These are phyloP conservation scores for Acanthochromis polyacanthus DNA, from an alignment of 2,113 vertebrate genomes.

Conservation along the genomic window DNA sequence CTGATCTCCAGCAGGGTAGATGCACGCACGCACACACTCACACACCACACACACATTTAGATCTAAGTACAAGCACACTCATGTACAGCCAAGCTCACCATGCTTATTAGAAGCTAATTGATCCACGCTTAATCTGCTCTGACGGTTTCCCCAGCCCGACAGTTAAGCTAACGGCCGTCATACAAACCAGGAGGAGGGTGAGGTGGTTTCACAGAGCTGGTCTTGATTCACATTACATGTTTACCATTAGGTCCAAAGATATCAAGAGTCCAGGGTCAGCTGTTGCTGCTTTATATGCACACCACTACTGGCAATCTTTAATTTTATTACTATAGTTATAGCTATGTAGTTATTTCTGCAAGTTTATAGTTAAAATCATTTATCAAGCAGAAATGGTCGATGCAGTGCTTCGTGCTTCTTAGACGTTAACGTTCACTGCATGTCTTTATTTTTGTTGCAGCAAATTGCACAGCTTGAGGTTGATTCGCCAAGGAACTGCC, in stretches of 20 bases:
- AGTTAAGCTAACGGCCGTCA: conserved; percentile 60
- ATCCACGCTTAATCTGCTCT: conserved; percentile 71
- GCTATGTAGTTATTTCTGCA: not conserved
- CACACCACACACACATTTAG: conserved; percentile 21
- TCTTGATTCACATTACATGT: conserved; percentile 14
- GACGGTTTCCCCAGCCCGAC: conserved; percentile 59
- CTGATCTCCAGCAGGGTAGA: conserved; percentile 47
- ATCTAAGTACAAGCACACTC: conserved; percentile 30
- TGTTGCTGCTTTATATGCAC: not conserved
- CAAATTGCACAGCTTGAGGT: no score
- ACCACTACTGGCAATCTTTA: not conserved
- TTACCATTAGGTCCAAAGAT: not conserved
- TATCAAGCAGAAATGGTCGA: no score
- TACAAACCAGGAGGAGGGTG: conserved; percentile 18
- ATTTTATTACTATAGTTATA: no score
- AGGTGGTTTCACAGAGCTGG: conserved; percentile 23
- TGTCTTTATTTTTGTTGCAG: no score
- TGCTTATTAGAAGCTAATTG: conserved; percentile 77
- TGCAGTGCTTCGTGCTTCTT: no score
- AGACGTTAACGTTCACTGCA: no score
- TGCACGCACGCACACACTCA: not conserved
- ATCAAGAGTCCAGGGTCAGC: conserved; percentile 3
- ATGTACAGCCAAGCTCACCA: conserved; percentile 41
- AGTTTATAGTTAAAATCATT: no score
- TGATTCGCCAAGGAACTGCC: no score